Percentiles rank a stretch among this genome's conserved stretches.
phyloP scores from a whole-genome alignment of 1,140 invertebrate genomes.

The Pollicipes pollicipes region DNA sequence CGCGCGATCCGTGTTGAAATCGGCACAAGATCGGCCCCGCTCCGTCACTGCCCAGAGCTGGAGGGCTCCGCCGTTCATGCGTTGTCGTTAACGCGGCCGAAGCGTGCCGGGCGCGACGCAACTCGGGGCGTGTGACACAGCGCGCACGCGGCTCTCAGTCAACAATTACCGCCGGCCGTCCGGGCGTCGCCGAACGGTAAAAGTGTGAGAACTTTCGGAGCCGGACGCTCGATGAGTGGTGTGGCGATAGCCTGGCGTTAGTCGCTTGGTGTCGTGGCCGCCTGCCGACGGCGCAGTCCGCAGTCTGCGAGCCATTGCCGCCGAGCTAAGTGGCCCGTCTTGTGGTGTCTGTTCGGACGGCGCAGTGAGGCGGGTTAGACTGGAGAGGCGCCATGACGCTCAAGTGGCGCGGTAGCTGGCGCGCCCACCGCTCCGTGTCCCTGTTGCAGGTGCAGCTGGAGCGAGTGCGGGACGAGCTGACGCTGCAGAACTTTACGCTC shows the following conservation, averaged over 20 bases:
- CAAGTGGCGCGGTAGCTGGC: neutral
- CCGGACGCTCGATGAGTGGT: neutral
- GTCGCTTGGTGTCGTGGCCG: too few species aligned
- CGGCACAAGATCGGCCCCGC: too few species aligned
- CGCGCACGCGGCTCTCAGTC: neutral
- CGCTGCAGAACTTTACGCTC: conserved; percentile 23
- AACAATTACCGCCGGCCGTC: neutral
- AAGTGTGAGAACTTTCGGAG: neutral
- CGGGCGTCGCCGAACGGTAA: neutral
- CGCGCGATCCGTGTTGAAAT: too few species aligned
- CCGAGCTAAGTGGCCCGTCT: neutral
- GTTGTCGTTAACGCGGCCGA: too few species aligned
- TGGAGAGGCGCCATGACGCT: neutral
- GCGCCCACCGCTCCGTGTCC: neutral
- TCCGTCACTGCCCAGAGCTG: too few species aligned
- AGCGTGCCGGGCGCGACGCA: neutral
- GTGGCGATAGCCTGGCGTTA: too few species aligned
- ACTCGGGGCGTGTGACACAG: too few species aligned
- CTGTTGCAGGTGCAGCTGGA: conserved; percentile 23
- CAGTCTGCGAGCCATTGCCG: too few species aligned
- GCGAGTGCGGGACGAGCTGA: conserved; percentile 25
- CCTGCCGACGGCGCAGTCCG: too few species aligned
- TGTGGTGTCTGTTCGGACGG: neutral
- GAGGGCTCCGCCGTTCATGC: too few species aligned
- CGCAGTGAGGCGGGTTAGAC: too few species aligned